Evolutionary conservation across 2,797 vertebrate genomes (phyloP).

Genomic region (Amniataba percoides): DNA sequence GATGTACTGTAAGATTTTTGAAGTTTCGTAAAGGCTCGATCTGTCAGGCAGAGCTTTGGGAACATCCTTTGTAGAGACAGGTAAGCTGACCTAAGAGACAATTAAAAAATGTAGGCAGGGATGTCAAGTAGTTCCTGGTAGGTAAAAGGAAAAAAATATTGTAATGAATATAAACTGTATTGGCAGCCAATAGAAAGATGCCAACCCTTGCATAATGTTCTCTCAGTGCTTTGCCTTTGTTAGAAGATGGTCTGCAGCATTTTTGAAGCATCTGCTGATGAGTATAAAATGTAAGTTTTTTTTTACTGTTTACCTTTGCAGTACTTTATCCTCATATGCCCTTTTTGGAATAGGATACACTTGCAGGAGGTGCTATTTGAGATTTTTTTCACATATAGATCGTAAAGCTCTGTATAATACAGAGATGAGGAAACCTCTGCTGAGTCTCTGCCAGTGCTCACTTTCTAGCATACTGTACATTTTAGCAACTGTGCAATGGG

Average conservation of each 20-base stretch:
- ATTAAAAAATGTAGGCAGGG: conserved; percentile 24
- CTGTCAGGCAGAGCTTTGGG: neutral
- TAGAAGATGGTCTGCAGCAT: conserved; percentile 39
- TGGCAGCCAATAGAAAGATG: conserved; percentile 37
- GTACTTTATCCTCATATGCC: neutral
- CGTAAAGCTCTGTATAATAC: conserved; percentile 16
- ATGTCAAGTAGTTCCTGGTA: conserved; percentile 17
- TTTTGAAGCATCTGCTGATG: conserved; percentile 51
- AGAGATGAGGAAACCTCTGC: conserved; percentile 40
- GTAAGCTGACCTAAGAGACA: conserved; percentile 8
- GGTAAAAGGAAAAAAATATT: conserved; percentile 28
- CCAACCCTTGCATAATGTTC: conserved; percentile 40
- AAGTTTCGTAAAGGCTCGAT: neutral
- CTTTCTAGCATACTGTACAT: conserved; percentile 68
- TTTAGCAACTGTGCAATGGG: conserved; percentile 79
- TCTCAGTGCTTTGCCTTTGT: conserved; percentile 27
- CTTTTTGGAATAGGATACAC: neutral
- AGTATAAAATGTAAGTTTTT: conserved; percentile 26
- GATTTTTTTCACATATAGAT: neutral
- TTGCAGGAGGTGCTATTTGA: neutral
- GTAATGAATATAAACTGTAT: conserved; percentile 37
- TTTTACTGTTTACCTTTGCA: neutral
- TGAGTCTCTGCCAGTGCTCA: conserved; percentile 33
- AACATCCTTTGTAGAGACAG: neutral
- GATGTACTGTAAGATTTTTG: neutral